Evolutionary conservation across 64 coral and sea anemone genomes (phyloP), one percentile per base, ranked within the genome.

Genomic region (Acropora yongei): DNA sequence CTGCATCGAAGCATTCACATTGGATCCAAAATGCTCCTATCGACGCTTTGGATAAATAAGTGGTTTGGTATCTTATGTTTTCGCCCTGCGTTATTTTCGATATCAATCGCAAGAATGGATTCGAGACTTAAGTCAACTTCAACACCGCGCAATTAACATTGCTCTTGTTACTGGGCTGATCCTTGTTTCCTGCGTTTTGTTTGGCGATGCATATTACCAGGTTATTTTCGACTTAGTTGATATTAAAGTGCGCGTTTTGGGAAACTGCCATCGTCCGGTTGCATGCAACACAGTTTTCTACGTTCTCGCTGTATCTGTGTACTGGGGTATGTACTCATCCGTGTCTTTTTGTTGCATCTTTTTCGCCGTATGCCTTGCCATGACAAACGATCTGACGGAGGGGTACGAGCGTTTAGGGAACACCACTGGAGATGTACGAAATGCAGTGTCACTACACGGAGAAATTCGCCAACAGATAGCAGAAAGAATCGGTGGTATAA

Each of bases 211-310:
- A 1, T 79, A 87, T 41, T 93, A 72, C 44, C 91, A 93, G 80
- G 76, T 93, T 7, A 93, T 93, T 17, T 93, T 93, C 88, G 91
- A 93, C 50, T 86, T 93, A 42, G 91, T 88, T 7, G 49, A 93
- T 49, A 93, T 93, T 9, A 93, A 88, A 49, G 84, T 40, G 14
- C 55, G 48, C 5, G 7, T 88, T 13, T 79, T 79, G 9, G n/a
- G 60, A 5, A 80, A 88, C 8, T 93, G 91, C 45, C 91, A 74
- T 49, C 76, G 44, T 8, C 11, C 18, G 5, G 11, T 88, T 6
- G 48, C 47, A 44, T 93, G 84, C 71, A 72, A 79, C 45, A 75
- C 75, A 16, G 84, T 80, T 46, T 93, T 87, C 68, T 93, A 72
- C 19, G n/a, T 30, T 5, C 77, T 93, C 14, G 91, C 84, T 30